Conservation (phyloP, 2,797 vertebrate genomes). For the Myoxocephalus aenaeus region DNA sequence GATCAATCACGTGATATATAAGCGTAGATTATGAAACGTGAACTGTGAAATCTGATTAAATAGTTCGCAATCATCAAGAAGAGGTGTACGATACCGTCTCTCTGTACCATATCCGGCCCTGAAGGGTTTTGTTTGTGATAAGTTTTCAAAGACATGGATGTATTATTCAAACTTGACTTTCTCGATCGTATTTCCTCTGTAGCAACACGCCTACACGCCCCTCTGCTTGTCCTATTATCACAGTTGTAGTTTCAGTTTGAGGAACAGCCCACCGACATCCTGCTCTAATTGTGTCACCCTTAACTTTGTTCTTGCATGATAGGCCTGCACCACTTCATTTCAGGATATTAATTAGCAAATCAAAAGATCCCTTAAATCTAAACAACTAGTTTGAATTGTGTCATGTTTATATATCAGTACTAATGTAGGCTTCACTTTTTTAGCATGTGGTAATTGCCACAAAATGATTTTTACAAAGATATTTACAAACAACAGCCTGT, state of each 20-base stretch:
- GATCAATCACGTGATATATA: slow-evolving; percentile 11
- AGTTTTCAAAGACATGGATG: not conserved
- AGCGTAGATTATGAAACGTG: not conserved
- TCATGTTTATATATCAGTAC: not conserved
- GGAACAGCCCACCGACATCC: slow-evolving; percentile 1
- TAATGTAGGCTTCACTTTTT: not conserved
- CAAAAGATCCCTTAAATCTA: not conserved
- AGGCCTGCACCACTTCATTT: not conserved
- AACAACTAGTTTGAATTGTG: slow-evolving; percentile 10
- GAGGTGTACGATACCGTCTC: not conserved
- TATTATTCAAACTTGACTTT: slow-evolving; percentile 10
- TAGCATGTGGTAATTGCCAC: too few species aligned
- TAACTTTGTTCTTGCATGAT: slow-evolving; percentile 4
- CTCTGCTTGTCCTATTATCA: slow-evolving; percentile 5
- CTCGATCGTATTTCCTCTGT: not conserved
- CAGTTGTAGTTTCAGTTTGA: slow-evolving; percentile 1
- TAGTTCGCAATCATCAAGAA: not conserved
- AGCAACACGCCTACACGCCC: not conserved
- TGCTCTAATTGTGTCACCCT: not conserved
- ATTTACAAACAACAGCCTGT: not conserved
- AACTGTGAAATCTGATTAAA: not conserved
- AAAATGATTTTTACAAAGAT: not conserved
- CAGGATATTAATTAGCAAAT: slow-evolving; percentile 1
- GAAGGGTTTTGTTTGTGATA: not conserved
- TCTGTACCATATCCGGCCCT: not conserved